phyloP scores from a whole-genome alignment of 2,113 vertebrate genomes.

The Perca flavescens region DNA sequence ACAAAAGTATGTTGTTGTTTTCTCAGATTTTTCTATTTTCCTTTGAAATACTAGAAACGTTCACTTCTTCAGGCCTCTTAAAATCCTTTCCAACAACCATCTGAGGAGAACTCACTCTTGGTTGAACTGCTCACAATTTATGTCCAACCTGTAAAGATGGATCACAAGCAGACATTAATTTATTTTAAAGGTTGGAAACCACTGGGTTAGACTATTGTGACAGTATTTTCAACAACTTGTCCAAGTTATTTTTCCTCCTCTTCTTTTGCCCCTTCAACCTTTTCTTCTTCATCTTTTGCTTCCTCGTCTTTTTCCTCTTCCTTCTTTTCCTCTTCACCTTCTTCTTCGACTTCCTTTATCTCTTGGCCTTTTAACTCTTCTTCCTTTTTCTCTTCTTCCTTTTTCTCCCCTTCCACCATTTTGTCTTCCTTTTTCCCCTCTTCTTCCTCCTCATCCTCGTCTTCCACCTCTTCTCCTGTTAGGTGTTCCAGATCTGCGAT shows the following conservation, averaged over 20 bases:
- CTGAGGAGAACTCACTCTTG: not conserved
- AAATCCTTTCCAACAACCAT: not conserved
- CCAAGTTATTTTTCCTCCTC: conserved; percentile 23
- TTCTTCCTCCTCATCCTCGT: conserved; percentile 73
- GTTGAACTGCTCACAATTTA: not conserved
- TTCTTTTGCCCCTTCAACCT: not conserved
- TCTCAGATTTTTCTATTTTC: not conserved
- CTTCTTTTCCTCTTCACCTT: not conserved
- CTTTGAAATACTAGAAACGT: not conserved
- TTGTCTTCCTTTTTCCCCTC: conserved; percentile 45
- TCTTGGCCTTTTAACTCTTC: conserved; percentile 23
- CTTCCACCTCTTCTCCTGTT: conserved; percentile 79
- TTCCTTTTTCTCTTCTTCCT: conserved; percentile 33
- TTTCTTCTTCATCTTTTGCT: not conserved
- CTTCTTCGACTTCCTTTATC: conserved; percentile 16
- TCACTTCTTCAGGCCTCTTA: not conserved
- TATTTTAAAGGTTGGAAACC: not conserved
- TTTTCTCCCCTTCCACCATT: not conserved
- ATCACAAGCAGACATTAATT: too few species aligned
- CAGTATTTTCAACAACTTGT: not conserved
- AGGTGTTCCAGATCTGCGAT: conserved; percentile 87
- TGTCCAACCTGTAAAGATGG: too few species aligned
- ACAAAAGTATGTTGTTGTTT: too few species aligned
- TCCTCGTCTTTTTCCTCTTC: not conserved
- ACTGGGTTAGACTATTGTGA: not conserved